phyloP scores from a whole-genome alignment of 1,140 invertebrate species.

The Drosophila tristis region DNA sequence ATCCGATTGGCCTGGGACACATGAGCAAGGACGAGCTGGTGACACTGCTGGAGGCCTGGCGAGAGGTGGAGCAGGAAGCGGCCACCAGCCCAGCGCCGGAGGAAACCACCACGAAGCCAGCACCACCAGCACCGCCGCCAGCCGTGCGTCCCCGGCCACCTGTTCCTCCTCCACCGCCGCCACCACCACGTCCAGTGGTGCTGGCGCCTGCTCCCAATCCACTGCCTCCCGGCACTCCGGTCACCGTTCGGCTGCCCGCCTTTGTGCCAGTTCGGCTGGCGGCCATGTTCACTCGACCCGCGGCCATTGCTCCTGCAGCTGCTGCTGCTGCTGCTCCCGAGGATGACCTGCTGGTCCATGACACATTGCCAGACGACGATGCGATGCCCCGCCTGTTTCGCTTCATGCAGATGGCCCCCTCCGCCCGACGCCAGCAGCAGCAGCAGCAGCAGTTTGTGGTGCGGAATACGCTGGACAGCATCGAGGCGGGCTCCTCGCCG shows the following conservation, averaged over 20 bases:
- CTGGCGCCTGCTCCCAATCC: slow-evolving; percentile 16
- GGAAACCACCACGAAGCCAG: slow-evolving; percentile 13
- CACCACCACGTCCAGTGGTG: not conserved
- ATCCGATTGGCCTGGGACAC: slow-evolving; percentile 63
- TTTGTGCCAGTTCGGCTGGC: slow-evolving; percentile 76
- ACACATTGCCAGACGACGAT: not conserved
- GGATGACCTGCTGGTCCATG: slow-evolving; percentile 9
- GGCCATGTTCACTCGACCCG: slow-evolving; percentile 70
- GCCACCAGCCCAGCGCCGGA: slow-evolving; percentile 60
- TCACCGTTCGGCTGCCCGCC: slow-evolving; percentile 67
- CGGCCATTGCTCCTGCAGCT: not conserved
- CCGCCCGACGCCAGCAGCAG: not conserved
- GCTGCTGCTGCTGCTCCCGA: not conserved
- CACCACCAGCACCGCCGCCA: slow-evolving; percentile 12
- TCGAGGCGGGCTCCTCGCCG: slow-evolving; percentile 55
- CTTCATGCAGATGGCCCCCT: slow-evolving; percentile 39
- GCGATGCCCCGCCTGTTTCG: slow-evolving; percentile 44
- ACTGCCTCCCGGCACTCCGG: slow-evolving; percentile 35
- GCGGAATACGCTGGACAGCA: slow-evolving; percentile 66
- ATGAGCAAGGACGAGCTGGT: slow-evolving; percentile 78
- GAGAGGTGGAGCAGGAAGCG: slow-evolving; percentile 61
- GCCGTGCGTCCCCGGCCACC: slow-evolving; percentile 22
- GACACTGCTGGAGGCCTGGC: slow-evolving; percentile 73
- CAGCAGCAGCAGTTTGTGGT: slow-evolving; percentile 32
- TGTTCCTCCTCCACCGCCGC: slow-evolving; percentile 4